A percentile compares a stretch with the other conserved stretches of the same genome.
phyloP scores from a whole-genome alignment of 1,140 invertebrate species.

The Pseudomyrmex cubaensis region DNA sequence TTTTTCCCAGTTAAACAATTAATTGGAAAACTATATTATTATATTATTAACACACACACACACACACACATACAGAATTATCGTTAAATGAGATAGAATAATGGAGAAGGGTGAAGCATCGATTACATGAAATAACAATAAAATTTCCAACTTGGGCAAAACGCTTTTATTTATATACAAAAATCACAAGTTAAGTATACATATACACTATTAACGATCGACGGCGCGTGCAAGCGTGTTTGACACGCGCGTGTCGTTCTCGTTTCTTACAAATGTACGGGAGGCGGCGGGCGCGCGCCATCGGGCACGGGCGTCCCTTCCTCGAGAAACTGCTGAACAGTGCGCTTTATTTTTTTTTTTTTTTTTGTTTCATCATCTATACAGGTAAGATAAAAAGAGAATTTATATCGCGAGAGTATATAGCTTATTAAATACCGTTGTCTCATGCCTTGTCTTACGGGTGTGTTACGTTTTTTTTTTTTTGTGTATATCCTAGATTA shows the following conservation, averaged over 20 bases:
- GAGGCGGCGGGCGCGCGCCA: slow-evolving; percentile 63
- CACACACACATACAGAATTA: neutral
- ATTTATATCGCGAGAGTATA: slow-evolving; percentile 62
- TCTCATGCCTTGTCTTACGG: slow-evolving; percentile 57
- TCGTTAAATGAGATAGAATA: too few relatives aligned
- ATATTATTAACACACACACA: too few relatives aligned
- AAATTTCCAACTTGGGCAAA: slow-evolving; percentile 63
- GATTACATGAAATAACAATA: neutral
- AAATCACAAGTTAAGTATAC: slow-evolving; percentile 80
- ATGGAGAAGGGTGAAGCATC: neutral
- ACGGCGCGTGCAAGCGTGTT: slow-evolving; percentile 55
- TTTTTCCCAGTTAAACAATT: too few relatives aligned
- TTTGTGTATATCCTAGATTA: slow-evolving; percentile 71
- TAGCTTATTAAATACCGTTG: slow-evolving; percentile 65
- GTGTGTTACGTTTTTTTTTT: slow-evolving; percentile 48
- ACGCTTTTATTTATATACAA: slow-evolving; percentile 82
- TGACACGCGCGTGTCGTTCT: slow-evolving; percentile 49
- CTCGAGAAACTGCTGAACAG: slow-evolving; percentile 66
- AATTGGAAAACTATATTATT: too few relatives aligned
- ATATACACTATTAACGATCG: slow-evolving; percentile 71
- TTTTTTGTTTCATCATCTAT: slow-evolving; percentile 47
- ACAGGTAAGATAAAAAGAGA: slow-evolving; percentile 66
- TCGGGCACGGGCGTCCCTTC: slow-evolving; percentile 61
- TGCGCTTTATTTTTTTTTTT: slow-evolving; percentile 49
- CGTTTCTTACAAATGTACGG: slow-evolving; percentile 63